These are phyloP conservation scores for Brassicogethes aeneus DNA, from an alignment of 2,888 invertebrate species.

Conservation along the genomic window DNA sequence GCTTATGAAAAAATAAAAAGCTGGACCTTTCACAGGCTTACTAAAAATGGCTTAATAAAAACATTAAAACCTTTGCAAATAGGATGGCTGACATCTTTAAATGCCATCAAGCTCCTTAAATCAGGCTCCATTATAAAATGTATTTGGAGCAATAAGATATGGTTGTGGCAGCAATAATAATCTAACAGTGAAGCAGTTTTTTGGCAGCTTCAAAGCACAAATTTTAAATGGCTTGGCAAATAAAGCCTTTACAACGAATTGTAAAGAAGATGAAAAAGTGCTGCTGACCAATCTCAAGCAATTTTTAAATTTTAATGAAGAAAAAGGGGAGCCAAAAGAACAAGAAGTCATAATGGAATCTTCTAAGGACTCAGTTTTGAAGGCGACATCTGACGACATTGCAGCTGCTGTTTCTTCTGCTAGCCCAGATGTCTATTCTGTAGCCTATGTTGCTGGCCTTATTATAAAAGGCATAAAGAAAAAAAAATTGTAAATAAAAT, in stretches of 20 bases:
- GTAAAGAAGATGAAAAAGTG: too few species aligned
- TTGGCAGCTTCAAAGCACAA: not conserved
- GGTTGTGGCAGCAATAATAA: not conserved
- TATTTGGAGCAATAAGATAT: not conserved
- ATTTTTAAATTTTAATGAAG: too few species aligned
- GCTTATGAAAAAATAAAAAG: constrained; percentile 12
- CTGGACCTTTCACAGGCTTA: constrained; percentile 9
- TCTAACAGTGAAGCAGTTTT: not conserved
- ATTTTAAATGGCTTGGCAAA: not conserved
- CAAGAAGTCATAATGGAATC: not conserved
- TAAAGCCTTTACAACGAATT: too few species aligned
- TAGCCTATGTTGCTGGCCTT: not conserved
- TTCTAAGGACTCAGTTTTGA: not conserved
- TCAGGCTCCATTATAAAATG: not conserved
- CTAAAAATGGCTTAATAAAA: constrained; percentile 5
- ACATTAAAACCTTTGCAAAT: constrained; percentile 4
- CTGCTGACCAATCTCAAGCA: too few species aligned
- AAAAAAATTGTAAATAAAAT: not conserved
- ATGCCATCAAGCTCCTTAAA: not conserved
- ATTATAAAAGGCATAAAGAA: not conserved
- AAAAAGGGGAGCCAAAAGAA: not conserved
- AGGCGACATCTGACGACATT: not conserved
- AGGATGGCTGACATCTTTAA: not conserved
- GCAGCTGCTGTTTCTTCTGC: not conserved
- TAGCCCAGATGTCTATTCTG: not conserved